Evolutionary conservation across 1,140 invertebrate species (phyloP).

Genomic region (Mamestra configurata): DNA sequence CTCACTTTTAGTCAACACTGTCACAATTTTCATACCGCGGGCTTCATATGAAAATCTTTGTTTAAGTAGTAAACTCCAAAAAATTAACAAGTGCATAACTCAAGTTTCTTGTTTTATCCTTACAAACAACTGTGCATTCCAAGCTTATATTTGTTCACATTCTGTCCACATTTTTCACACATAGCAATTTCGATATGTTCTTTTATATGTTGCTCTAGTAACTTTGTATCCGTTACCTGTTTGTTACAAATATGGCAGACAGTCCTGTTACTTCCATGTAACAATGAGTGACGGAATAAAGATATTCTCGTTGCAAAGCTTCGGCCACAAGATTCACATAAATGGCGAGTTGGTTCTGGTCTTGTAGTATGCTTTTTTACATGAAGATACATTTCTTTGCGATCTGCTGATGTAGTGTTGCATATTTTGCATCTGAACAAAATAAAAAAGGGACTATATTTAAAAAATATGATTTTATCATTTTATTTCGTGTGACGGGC

Average conservation of each 20-base stretch:
- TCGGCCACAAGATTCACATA: constrained; percentile 79
- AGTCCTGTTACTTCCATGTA: constrained; percentile 59
- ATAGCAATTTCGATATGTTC: constrained; percentile 69
- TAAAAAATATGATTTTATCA: constrained; percentile 20
- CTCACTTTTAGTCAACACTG: no score
- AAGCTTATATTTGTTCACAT: constrained; percentile 67
- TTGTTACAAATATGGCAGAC: constrained; percentile 68
- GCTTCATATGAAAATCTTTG: no score
- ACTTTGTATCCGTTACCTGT: constrained; percentile 60
- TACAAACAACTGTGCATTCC: constrained; percentile 68
- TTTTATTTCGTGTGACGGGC: no score
- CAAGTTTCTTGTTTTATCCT: no score
- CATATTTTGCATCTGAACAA: constrained; percentile 80
- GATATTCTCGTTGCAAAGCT: constrained; percentile 72
- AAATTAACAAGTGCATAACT: no score
- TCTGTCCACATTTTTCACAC: constrained; percentile 79
- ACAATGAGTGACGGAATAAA: constrained; percentile 67
- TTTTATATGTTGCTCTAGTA: constrained; percentile 65
- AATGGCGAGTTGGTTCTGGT: constrained; percentile 63
- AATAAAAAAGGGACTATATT: background rate
- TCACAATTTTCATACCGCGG: no score
- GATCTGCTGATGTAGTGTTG: constrained; percentile 66
- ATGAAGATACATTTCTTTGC: constrained; percentile 76
- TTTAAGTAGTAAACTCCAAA: no score
- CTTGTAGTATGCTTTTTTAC: constrained; percentile 70